Conservation (phyloP, 2,113 vertebrate species). For the Sebastes schlegelii region DNA sequence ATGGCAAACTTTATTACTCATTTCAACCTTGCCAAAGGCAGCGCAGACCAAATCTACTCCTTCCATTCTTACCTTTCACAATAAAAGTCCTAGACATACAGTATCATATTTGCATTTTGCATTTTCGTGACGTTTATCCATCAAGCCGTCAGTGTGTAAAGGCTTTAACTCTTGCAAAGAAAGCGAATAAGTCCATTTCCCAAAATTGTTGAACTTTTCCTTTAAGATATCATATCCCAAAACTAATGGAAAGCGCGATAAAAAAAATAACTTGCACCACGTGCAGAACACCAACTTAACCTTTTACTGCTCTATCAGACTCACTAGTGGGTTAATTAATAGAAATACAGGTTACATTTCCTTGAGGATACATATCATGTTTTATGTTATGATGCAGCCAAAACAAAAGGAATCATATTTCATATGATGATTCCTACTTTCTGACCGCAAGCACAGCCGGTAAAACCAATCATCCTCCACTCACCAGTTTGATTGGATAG, state of each 20-base stretch:
- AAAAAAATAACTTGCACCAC: constrained; percentile 29
- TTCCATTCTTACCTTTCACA: no score
- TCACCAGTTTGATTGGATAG: constrained; percentile 25
- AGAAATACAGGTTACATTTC: neutral
- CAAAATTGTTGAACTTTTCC: neutral
- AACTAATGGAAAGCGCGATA: neutral
- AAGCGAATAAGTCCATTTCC: neutral
- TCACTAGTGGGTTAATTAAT: neutral
- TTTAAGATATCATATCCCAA: constrained; percentile 4
- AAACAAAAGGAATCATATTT: constrained; percentile 12
- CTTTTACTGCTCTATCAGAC: neutral
- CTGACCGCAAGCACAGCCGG: constrained; percentile 7
- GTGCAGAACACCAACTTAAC: constrained; percentile 2
- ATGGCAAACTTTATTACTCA: no score
- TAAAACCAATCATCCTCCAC: constrained; percentile 46
- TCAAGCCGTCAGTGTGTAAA: no score
- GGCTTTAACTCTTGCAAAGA: neutral
- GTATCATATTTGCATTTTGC: no score
- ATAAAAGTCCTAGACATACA: no score
- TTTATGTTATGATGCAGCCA: neutral
- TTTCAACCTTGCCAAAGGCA: no score
- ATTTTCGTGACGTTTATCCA: no score
- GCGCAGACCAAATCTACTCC: no score
- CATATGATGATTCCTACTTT: constrained; percentile 27
- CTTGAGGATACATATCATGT: neutral